Conservation (phyloP, 2,797 vertebrate genomes). For the Eleutherodactylus coqui region DNA sequence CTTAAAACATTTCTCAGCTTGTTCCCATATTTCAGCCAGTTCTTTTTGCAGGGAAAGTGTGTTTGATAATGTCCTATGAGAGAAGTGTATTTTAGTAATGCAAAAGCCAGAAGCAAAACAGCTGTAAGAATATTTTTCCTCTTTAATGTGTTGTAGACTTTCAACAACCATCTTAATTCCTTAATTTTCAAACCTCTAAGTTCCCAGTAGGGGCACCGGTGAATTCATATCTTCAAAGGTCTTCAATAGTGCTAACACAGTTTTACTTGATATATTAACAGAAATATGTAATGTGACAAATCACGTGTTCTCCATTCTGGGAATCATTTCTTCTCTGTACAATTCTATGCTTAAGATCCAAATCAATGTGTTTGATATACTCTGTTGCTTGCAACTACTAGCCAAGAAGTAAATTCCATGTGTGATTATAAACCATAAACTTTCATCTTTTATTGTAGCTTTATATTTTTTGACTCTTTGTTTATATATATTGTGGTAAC, state of each 20-base stretch:
- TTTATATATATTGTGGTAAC: too few relatives aligned
- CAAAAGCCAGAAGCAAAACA: conserved; percentile 37
- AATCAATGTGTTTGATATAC: neutral
- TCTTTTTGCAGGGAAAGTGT: conserved; percentile 21
- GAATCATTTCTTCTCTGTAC: neutral
- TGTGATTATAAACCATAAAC: neutral
- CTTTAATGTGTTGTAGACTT: conserved; percentile 41
- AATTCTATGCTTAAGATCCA: neutral
- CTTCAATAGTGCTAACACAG: conserved; percentile 32
- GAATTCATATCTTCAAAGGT: conserved; percentile 24
- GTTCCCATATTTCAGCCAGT: conserved; percentile 18
- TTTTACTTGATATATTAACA: conserved; percentile 36
- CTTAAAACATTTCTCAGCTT: conserved; percentile 38
- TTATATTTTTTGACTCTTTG: too few relatives aligned
- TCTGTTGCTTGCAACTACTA: neutral
- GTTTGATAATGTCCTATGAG: conserved; percentile 41
- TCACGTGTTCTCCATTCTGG: neutral
- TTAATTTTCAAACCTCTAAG: conserved; percentile 30
- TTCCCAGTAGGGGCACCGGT: neutral
- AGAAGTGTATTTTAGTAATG: conserved; percentile 38
- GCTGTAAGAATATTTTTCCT: conserved; percentile 18
- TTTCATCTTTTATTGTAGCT: neutral
- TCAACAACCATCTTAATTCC: conserved; percentile 31
- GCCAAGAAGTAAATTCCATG: neutral
- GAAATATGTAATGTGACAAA: conserved; percentile 20